Percentiles rank a stretch among this genome's conserved stretches.
These are phyloP conservation scores for Neosilurus mollespiculum DNA, from an alignment of 2,797 vertebrate genomes.

Conservation along the genomic window DNA sequence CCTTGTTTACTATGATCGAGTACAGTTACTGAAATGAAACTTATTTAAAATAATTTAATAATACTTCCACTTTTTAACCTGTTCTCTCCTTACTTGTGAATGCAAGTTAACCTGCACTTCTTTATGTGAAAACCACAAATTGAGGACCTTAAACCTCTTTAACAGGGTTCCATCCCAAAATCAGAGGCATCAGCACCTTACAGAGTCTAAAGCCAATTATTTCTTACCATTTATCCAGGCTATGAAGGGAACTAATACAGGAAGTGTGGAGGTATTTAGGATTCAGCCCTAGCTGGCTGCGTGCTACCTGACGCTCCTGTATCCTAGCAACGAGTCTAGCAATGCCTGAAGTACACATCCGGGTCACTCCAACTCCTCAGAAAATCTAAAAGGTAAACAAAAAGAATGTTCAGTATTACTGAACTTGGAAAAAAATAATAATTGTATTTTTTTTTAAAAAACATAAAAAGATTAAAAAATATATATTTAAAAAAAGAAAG, in stretches of 20 bases:
- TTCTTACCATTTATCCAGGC: neutral
- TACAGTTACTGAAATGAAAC: neutral
- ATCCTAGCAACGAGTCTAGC: slow-evolving; percentile 39
- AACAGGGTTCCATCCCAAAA: slow-evolving; percentile 4
- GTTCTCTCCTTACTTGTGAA: neutral
- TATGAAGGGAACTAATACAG: neutral
- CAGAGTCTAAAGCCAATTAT: too few species aligned
- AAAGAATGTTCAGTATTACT: neutral
- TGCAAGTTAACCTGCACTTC: neutral
- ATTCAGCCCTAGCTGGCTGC: neutral
- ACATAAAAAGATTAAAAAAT: too few species aligned
- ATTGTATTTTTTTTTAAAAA: neutral
- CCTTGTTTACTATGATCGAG: too few species aligned
- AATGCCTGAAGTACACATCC: slow-evolving; percentile 20
- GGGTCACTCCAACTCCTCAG: neutral
- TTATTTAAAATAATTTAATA: neutral
- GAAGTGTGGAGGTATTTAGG: neutral
- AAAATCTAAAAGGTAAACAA: neutral
- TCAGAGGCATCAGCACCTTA: neutral
- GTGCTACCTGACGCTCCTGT: neutral
- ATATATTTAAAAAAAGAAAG: too few species aligned
- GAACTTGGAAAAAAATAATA: neutral
- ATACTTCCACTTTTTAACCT: neutral
- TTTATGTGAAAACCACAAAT: too few species aligned
- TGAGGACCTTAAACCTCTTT: neutral